A percentile compares a stretch with the other conserved stretches of the same genome.
Evolutionary conservation across 1,140 invertebrate species (phyloP).

Genomic region (Reticulitermes speratus): DNA sequence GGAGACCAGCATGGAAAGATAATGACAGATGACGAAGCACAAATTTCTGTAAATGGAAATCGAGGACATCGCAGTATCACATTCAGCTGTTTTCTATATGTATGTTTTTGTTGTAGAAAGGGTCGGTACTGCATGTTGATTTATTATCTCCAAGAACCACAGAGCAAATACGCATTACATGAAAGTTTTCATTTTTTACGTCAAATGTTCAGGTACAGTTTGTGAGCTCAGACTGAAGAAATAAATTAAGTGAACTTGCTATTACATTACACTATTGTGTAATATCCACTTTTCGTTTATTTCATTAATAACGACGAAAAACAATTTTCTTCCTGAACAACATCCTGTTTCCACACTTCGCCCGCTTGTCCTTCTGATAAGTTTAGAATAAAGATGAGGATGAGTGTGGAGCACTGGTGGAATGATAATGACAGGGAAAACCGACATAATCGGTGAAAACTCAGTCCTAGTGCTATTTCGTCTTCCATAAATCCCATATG

Average conservation of each 20-base stretch:
- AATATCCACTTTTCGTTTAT: not conserved
- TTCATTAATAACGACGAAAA: not conserved
- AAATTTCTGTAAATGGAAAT: slow-evolving; percentile 16
- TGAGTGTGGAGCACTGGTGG: no score
- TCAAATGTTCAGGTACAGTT: not conserved
- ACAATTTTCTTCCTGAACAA: no score
- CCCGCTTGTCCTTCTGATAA: no score
- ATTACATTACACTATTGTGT: not conserved
- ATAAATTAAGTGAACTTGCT: not conserved
- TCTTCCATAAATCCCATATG: no score
- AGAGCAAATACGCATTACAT: not conserved
- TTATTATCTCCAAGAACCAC: not conserved
- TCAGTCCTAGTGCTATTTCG: no score
- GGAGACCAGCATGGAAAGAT: not conserved
- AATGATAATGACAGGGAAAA: no score
- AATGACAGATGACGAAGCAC: slow-evolving; percentile 15
- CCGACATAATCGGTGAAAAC: no score
- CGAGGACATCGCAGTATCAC: not conserved
- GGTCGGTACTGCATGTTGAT: not conserved
- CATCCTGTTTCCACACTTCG: no score
- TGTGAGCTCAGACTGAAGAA: not conserved
- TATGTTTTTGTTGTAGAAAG: not conserved
- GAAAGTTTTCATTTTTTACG: not conserved
- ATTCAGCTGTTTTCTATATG: not conserved
- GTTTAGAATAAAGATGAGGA: no score